These are phyloP conservation scores for Indicator maculatus DNA, from an alignment of 2,113 vertebrate species.

Conservation along the genomic window DNA sequence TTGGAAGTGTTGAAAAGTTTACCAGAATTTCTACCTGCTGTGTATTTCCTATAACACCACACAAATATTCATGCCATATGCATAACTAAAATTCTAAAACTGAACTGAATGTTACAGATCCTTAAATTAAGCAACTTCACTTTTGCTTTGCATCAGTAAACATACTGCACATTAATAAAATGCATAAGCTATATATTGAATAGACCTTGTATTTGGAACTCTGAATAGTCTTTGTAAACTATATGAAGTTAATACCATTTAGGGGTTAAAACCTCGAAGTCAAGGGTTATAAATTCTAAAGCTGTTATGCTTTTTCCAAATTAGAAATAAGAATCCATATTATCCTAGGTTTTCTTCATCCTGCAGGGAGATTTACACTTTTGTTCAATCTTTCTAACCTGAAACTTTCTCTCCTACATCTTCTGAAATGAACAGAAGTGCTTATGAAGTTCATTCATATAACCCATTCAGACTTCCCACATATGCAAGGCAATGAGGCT, in stretches of 20 bases:
- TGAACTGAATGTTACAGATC: background rate
- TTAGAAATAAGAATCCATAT: background rate
- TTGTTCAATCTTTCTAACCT: background rate
- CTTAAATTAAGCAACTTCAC: constrained; percentile 18
- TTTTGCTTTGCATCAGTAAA: constrained; percentile 1
- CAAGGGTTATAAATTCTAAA: background rate
- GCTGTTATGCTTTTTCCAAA: background rate
- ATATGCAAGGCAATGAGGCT: background rate
- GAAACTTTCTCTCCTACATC: background rate
- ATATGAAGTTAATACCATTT: background rate
- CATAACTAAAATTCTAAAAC: background rate
- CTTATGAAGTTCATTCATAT: background rate
- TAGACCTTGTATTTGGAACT: background rate
- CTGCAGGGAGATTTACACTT: background rate
- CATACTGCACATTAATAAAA: constrained; percentile 1
- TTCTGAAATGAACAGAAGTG: background rate
- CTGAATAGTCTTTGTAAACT: background rate
- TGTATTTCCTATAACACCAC: background rate
- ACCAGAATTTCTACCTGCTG: background rate
- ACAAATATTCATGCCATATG: background rate
- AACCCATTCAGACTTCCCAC: background rate
- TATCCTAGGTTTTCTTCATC: background rate
- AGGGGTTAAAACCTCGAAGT: background rate
- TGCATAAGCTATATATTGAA: constrained; percentile 8
- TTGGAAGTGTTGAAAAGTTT: background rate